Base-by-base conservation (phyloP, 2,797 vertebrate species). In the Macropodus opercularis region DNA sequence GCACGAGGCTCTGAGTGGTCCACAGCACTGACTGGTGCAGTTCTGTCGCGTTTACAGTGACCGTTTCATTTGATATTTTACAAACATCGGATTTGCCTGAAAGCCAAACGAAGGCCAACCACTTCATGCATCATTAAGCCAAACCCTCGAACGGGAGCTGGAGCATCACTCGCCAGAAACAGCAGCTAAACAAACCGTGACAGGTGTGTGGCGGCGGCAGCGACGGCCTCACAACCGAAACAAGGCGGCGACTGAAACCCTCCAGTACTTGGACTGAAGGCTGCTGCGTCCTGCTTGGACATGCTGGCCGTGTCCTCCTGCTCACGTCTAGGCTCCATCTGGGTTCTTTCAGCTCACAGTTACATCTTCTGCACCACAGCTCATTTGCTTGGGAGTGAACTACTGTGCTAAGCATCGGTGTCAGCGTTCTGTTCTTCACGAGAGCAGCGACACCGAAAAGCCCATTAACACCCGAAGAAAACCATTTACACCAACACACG, bases 391-490 rank as follows among this genome's bases (percentile, higher is more conserved):
- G 6, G 50, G 17, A 40, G 17, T n/a, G 38, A 56, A 21, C 46
- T 22, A 17, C n/a, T 17, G 10, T 7, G 12, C 17, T 26, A 12
- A 29, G 43, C 29, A 50, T 52, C 10, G 4, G 14, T 42, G 7
- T 32, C 23, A 31, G 15, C 12, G 29, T 17, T 12, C 7, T 32
- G 32, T 34, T 43, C 39, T n/a, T 12, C 46, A 10, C 44, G 17
- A 34, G 34, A 54, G 24, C 36, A 36, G 46, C n/a, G 38, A 63
- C 27, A 43, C 47, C 43, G 35, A 53, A 62, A 75, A 56, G 54
- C 4, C 42, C 57, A 83, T 80, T 72, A 57, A 47, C 69, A 78
- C 63, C 61, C 63, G 7, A 46, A 63, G 47, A 58, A 47, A 2
- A 36, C 14, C 18, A 77, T 80, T 77, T 64, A 59, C 79, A 67